A percentile compares a stretch with the other conserved stretches of the same genome.
These are phyloP conservation scores for Lamprologus sp. DNA, from an alignment of 2,113 vertebrate species.

Conservation along the genomic window DNA sequence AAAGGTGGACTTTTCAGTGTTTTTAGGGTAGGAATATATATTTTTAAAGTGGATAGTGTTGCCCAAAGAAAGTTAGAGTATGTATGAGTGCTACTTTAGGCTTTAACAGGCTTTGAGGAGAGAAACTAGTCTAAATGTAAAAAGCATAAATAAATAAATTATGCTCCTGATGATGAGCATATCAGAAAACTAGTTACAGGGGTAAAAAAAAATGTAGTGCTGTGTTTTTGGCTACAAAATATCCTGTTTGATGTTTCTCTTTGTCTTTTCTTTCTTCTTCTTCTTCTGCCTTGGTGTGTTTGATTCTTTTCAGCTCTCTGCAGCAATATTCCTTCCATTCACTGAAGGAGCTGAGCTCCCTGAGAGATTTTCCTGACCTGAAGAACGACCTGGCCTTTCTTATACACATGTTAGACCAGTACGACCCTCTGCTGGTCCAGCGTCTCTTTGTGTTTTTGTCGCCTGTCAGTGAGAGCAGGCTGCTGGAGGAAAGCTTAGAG, in stretches of 20 bases:
- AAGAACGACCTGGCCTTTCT: conserved; percentile 79
- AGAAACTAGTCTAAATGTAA: neutral
- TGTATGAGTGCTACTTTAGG: neutral
- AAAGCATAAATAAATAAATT: neutral
- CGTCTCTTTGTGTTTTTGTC: conserved; percentile 78
- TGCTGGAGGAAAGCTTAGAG: conserved; percentile 68
- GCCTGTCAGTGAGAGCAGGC: conserved; percentile 67
- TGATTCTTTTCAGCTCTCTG: conserved; percentile 47
- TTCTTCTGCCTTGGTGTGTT: neutral
- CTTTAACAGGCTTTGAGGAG: neutral
- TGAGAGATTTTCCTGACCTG: conserved; percentile 69
- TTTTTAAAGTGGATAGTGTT: neutral
- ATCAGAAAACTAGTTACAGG: neutral
- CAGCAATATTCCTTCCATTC: conserved; percentile 72
- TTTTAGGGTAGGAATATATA: neutral
- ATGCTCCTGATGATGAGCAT: neutral
- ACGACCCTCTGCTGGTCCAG: conserved; percentile 72
- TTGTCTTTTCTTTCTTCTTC: neutral
- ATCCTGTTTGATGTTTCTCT: neutral
- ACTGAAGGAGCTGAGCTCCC: conserved; percentile 48
- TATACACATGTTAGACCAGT: conserved; percentile 79
- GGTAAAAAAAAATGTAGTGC: neutral
- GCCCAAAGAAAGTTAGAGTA: neutral
- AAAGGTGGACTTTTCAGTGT: neutral
- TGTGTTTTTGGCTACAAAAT: neutral